phyloP scores from a whole-genome alignment of 2,797 vertebrate genomes.

The Australoheros facetus region DNA sequence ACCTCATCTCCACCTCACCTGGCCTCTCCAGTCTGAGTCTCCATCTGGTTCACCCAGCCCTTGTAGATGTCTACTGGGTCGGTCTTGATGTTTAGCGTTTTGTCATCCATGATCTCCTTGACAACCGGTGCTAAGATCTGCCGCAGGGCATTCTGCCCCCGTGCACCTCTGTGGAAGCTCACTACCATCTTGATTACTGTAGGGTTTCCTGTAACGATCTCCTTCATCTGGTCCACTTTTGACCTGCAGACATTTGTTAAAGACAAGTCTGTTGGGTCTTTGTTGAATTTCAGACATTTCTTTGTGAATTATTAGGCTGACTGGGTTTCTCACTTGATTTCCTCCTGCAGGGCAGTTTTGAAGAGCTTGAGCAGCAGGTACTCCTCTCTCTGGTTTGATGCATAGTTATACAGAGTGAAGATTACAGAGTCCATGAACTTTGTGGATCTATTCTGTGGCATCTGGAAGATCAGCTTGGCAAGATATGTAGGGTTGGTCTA shows the following conservation, averaged over 20 bases:
- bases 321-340: conserved; percentile 89
- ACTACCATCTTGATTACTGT: conserved; percentile 99
- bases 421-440: conserved; percentile 99
- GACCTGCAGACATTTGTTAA: conserved; percentile 78
- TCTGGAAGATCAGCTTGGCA: conserved; percentile 99
- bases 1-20: conserved; percentile 79
- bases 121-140: conserved; percentile 95
- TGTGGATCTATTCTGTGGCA: conserved; percentile 98
- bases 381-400: conserved; percentile 96
- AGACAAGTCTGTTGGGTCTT: neutral
- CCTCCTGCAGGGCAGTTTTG: conserved; percentile 95
- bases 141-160: conserved; percentile 93
- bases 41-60: conserved; percentile 99
- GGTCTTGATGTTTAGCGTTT: conserved; percentile 95
- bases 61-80: conserved; percentile 99
- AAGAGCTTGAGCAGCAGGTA: conserved; percentile 95
- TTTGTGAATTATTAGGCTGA: accelerated
- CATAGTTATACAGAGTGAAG: conserved; percentile 98
- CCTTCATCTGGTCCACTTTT: conserved; percentile 97
- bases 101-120: conserved; percentile 98
- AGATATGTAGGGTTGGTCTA: conserved; percentile 97
- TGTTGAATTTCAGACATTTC: neutral
- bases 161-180: conserved; percentile 94
- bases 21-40: conserved; percentile 96
- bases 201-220: conserved; percentile 97